Evolutionary conservation across 1,140 invertebrate genomes (phyloP).

Genomic region (Paraescarpia echinospica): DNA sequence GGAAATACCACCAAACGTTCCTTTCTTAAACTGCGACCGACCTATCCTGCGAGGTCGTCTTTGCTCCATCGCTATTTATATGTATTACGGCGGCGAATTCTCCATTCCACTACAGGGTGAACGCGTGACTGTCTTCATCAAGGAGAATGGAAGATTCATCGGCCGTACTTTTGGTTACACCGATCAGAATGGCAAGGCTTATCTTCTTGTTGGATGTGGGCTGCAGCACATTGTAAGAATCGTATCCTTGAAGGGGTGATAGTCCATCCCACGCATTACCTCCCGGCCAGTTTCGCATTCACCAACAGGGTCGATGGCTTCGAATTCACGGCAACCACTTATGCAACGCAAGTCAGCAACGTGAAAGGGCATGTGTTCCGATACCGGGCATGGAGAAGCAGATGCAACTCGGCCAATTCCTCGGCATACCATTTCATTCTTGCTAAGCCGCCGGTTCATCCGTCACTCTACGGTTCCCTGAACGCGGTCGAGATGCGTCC

Average conservation of each 20-base stretch:
- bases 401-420: not conserved
- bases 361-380: not conserved
- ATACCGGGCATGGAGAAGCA: not conserved
- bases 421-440: not conserved
- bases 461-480: not conserved
- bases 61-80: not conserved
- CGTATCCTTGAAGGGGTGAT: not conserved
- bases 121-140: not conserved
- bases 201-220: not conserved
- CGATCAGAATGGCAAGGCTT: not conserved
- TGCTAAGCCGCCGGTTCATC: not conserved
- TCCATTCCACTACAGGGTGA: not conserved
- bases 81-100: not conserved
- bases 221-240: not conserved
- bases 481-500: not conserved
- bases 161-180: not conserved
- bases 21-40: not conserved
- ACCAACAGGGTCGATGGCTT: not conserved
- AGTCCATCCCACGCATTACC: not conserved
- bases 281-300: not conserved
- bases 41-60: not conserved
- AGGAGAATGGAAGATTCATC: not conserved
- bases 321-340: not conserved
- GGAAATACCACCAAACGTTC: not conserved
- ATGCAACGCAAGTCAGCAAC: not conserved